Conservation (phyloP, 1,140 invertebrate genomes). For the Lethrus apterus region DNA sequence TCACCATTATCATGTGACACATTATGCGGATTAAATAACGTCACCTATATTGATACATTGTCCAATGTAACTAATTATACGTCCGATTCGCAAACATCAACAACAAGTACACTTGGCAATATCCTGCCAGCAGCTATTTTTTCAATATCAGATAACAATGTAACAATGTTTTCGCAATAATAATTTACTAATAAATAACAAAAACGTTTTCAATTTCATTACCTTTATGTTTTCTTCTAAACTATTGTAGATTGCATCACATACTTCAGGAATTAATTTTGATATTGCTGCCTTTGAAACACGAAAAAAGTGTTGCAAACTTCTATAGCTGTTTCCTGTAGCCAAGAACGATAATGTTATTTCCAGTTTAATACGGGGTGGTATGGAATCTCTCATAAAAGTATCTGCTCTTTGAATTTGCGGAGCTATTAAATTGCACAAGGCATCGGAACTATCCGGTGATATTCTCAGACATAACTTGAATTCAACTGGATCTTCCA, state of each 20-base stretch:
- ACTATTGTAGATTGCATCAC: conserved; percentile 10
- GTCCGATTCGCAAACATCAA: background rate
- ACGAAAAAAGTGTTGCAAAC: conserved; percentile 5
- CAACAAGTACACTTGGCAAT: background rate
- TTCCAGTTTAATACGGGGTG: no score
- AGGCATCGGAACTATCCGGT: no score
- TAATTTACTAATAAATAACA: background rate
- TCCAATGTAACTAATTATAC: background rate
- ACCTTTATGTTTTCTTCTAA: conserved; percentile 15
- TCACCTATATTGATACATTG: no score
- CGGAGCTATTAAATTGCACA: no score
- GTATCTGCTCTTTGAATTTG: no score
- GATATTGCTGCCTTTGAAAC: conserved; percentile 17
- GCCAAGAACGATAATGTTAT: conserved; percentile 17
- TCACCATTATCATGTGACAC: background rate
- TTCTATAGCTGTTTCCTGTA: conserved; percentile 17
- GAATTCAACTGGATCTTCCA: no score
- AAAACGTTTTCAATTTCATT: background rate
- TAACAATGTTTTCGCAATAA: conserved; percentile 1
- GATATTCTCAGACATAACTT: no score
- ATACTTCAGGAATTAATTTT: conserved; percentile 17
- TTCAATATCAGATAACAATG: background rate
- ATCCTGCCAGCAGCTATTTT: background rate
- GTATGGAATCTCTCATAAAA: conserved; percentile 14
- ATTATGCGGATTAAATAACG: no score